Evolutionary conservation across 1,140 invertebrate genomes (phyloP).

Genomic region (Cherax quadricarinatus): DNA sequence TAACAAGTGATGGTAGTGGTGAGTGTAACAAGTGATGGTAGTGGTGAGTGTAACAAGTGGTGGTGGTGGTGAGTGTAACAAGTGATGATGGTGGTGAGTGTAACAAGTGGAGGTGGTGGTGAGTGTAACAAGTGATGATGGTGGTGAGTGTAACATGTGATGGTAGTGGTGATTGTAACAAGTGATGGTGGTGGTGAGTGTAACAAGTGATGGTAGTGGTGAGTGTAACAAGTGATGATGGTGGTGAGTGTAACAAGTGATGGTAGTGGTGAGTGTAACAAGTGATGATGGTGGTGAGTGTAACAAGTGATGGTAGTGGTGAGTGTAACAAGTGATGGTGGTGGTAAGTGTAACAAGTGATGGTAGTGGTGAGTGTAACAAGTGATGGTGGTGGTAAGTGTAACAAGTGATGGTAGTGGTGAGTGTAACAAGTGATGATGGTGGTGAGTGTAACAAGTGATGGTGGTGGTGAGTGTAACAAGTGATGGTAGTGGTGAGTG

Average conservation of each 20-base stretch:
- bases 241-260: neutral
- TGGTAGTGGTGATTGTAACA: neutral
- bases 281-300: neutral
- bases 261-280: neutral
- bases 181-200: neutral
- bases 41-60: neutral
- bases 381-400: no score
- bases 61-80: neutral
- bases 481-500: neutral
- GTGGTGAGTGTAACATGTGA: neutral
- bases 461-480: neutral
- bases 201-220: no score
- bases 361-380: neutral
- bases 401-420: neutral
- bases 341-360: neutral
- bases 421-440: neutral
- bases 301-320: neutral
- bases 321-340: neutral
- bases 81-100: neutral
- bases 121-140: neutral
- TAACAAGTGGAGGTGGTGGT: neutral
- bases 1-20: neutral
- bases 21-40: neutral
- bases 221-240: no score
- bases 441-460: neutral